Evolutionary conservation across 1,140 invertebrate genomes (phyloP).

Genomic region (Drosophila leontia): DNA sequence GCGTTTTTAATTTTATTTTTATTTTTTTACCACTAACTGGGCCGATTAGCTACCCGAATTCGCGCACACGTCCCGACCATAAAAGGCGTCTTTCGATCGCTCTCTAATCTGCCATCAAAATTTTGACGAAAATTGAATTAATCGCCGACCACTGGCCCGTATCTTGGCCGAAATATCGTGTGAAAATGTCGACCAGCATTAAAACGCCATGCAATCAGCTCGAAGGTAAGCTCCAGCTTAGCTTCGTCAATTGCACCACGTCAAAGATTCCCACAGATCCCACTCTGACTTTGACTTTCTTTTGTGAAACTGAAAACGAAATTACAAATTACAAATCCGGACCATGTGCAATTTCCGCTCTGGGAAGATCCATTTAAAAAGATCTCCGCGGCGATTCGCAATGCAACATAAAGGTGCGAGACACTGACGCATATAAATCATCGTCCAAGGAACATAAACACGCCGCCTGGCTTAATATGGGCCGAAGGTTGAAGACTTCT

Average conservation of each 20-base stretch:
- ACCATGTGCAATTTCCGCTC: conserved; percentile 65
- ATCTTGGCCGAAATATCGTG: conserved; percentile 74
- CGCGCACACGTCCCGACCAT: conserved; percentile 74
- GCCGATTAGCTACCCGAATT: conserved; percentile 81
- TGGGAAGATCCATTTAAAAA: conserved; percentile 37
- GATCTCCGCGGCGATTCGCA: conserved; percentile 50
- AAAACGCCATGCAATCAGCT: conserved; percentile 12
- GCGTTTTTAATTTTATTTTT: conserved; percentile 13
- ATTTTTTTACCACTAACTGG: conserved; percentile 45
- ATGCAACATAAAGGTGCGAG: conserved; percentile 59
- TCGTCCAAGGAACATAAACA: conserved; percentile 46
- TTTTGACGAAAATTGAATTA: conserved; percentile 75
- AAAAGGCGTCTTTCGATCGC: conserved; percentile 58
- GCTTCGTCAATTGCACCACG: conserved; percentile 23
- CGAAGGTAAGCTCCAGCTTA: conserved; percentile 26
- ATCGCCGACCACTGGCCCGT: conserved; percentile 43
- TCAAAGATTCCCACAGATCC: conserved; percentile 52
- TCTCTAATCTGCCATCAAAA: conserved; percentile 73
- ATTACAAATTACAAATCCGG: conserved; percentile 45
- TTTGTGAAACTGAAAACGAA: conserved; percentile 57
- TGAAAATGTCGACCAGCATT: conserved; percentile 50
- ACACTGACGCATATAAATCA: conserved; percentile 48
- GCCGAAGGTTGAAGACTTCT: conserved; percentile 44
- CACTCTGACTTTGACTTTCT: conserved; percentile 58
- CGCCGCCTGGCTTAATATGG: conserved; percentile 5